Base-by-base conservation (phyloP, 2,888 invertebrate genomes). In the Coleophora flavipennella region DNA sequence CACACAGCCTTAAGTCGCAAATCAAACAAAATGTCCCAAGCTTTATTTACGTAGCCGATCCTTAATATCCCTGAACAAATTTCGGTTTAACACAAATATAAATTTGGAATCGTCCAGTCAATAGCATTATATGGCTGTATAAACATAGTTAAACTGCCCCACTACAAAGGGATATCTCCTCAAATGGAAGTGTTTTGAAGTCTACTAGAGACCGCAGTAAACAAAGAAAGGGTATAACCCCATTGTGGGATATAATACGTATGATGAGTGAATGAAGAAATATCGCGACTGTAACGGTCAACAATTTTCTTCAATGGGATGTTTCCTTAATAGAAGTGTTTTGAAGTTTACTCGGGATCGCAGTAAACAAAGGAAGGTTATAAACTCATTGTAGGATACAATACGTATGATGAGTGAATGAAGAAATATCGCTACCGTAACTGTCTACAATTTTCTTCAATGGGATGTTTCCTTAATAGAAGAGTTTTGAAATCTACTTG, bases 181-280 rank as follows among this genome's bases (percentile, higher is more conserved):
- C 40, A 49, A 49, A 48, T 48, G 36, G 44, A 51, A 57, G 55
- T 58, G 57, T 52, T 60, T 53, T 50, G 63, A 53, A 54, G 45
- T 44, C 44, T 44, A 37, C 51, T 50, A 43, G 33, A 46, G 49
- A 45, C 43, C 40, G 31, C 36, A 40, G 41, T 41, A 50, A 60
- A 56, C 55, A 51, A 50, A 38, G 45, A 44, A 36, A 48, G 44
- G 44, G 31, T 20, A 20, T 6, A 3, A 4, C 3, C 20, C 6
- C 20, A 20, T 20, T 29, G 29, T 29, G 29, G 10, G n/a, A 29
- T 27, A 27, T 10, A 8, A 8, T 10, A 27, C 28, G 29, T 20
- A 6, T 20, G 20, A 20, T 20, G 20, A 6, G 20, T 20, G 20
- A 20, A 20, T 6, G 20, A 20, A 20, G 20, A 4, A 20, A 20